Conservation (phyloP, 2,113 vertebrate genomes). For the Protobothrops mucrosquamatus region DNA sequence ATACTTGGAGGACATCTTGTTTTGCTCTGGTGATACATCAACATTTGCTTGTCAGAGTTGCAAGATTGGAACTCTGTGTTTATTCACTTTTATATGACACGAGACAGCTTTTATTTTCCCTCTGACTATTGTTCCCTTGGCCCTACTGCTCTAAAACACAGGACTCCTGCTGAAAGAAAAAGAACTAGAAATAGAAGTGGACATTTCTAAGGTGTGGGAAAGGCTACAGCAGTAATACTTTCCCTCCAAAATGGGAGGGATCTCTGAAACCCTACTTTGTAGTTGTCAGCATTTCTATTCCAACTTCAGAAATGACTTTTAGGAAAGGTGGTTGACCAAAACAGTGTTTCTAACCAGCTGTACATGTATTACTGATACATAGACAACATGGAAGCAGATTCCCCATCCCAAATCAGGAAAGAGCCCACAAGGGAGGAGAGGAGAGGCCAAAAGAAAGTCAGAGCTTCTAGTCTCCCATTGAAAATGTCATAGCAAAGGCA, state of each 20-base stretch:
- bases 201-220: not conserved
- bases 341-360: conserved; percentile 18
- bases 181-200: not conserved
- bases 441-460: not conserved
- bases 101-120: not conserved
- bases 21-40: not conserved
- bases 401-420: not conserved
- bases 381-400: not conserved
- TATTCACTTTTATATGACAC: not conserved
- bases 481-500: not conserved
- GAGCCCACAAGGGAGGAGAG: not conserved
- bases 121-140: not conserved
- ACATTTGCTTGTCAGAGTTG: not conserved
- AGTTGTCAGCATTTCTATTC: not conserved
- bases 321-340: conserved; percentile 11
- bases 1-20: not conserved
- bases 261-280: not conserved
- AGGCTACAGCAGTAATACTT: not conserved
- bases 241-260: not conserved
- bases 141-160: not conserved
- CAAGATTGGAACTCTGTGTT: not conserved
- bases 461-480: not conserved
- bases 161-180: not conserved
- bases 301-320: conserved; percentile 33
- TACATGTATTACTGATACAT: not conserved